A percentile compares a stretch with the other conserved stretches of the same genome.
These are phyloP conservation scores for Caenorhabditis uteleia DNA, from an alignment of 2,888 invertebrate species.

Conservation along the genomic window DNA sequence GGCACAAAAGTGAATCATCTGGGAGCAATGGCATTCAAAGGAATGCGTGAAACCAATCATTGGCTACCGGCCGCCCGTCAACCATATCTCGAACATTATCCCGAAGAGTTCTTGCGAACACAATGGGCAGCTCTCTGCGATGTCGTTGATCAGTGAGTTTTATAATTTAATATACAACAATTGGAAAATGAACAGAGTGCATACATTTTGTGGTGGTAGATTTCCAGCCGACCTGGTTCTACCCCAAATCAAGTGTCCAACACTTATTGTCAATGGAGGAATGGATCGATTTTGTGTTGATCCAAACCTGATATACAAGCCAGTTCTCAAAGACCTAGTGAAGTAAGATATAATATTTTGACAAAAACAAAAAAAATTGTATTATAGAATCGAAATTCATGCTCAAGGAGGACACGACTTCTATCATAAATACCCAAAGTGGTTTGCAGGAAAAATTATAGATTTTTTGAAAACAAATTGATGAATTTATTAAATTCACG, in stretches of 20 bases:
- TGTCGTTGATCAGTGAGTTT: slow-evolving; percentile 61
- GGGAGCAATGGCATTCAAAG: slow-evolving; percentile 67
- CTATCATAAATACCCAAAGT: slow-evolving; percentile 66
- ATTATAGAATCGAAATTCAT: slow-evolving; percentile 61
- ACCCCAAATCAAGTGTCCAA: slow-evolving; percentile 54
- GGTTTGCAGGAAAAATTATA: slow-evolving; percentile 62
- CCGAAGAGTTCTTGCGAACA: slow-evolving; percentile 55
- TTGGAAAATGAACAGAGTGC: slow-evolving; percentile 51
- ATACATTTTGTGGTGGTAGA: slow-evolving; percentile 63
- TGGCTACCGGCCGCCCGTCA: slow-evolving; percentile 62
- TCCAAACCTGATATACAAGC: slow-evolving; percentile 52
- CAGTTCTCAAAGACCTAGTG: slow-evolving; percentile 56
- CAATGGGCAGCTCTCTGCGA: slow-evolving; percentile 69
- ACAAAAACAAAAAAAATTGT: too few species aligned
- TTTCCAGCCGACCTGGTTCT: slow-evolving; percentile 63
- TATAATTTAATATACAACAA: not conserved
- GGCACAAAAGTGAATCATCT: slow-evolving; percentile 63
- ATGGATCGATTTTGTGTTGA: slow-evolving; percentile 64
- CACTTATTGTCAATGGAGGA: slow-evolving; percentile 62
- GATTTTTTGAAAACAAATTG: slow-evolving; percentile 19
- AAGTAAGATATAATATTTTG: slow-evolving; percentile 13
- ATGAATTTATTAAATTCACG: slow-evolving; percentile 1
- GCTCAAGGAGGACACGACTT: slow-evolving; percentile 68
- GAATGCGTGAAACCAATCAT: slow-evolving; percentile 68
- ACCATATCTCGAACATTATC: slow-evolving; percentile 64